phyloP scores from a whole-genome alignment of 2,113 vertebrate genomes.

The Euleptes europaea region DNA sequence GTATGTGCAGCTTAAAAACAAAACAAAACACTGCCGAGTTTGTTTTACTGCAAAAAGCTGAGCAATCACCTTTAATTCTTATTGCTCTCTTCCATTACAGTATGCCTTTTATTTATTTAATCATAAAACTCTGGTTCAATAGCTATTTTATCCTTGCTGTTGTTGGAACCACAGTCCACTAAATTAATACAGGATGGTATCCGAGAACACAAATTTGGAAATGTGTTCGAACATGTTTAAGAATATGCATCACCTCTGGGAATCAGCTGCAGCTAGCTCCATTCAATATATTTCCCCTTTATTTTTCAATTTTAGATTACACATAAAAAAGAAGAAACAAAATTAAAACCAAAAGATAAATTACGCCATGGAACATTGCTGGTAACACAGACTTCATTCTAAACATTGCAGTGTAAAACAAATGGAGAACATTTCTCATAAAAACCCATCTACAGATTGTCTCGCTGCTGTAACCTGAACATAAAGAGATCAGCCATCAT shows the following conservation, averaged over 20 bases:
- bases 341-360: background rate
- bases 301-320: background rate
- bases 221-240: background rate
- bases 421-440: background rate
- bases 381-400: background rate
- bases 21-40: background rate
- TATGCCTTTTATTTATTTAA: constrained; percentile 18
- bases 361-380: background rate
- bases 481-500: background rate
- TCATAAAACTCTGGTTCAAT: constrained; percentile 8
- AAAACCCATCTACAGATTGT: background rate
- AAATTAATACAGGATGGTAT: background rate
- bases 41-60: background rate
- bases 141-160: background rate
- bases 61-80: constrained; percentile 11
- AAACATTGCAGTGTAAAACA: background rate
- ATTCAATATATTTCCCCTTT: background rate
- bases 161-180: constrained; percentile 4
- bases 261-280: background rate
- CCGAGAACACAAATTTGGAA: background rate
- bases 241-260: background rate
- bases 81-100: background rate
- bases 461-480: background rate
- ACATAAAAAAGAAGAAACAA: background rate
- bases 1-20: background rate